Evolutionary conservation across 37 sponge, comb jelly and placozoan species (phyloP).

Genomic region (Halichondria panicea): DNA sequence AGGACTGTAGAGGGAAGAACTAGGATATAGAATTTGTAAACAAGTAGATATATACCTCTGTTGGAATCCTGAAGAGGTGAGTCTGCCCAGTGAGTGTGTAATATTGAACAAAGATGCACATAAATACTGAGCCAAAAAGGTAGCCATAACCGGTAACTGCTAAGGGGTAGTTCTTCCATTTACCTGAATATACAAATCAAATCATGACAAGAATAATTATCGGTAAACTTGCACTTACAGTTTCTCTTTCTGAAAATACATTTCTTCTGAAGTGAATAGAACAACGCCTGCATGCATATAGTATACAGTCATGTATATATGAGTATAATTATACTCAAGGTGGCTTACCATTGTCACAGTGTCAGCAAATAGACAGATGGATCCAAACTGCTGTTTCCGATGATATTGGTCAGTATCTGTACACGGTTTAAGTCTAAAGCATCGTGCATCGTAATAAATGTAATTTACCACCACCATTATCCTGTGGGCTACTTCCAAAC

Average conservation of each 20-base stretch:
- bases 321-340: too few species aligned
- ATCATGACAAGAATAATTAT: background rate
- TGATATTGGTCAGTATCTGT: background rate
- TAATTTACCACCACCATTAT: background rate
- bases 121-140: constrained; percentile 63
- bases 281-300: constrained; percentile 48
- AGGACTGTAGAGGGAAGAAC: constrained; percentile 28
- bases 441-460: background rate
- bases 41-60: background rate
- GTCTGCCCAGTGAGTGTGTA: constrained; percentile 31
- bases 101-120: constrained; percentile 52
- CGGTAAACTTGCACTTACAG: constrained; percentile 11
- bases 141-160: constrained; percentile 67
- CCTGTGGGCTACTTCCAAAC: background rate
- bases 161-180: constrained; percentile 66
- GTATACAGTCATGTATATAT: too few species aligned
- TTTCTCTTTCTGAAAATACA: constrained; percentile 53
- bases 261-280: constrained; percentile 61
- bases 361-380: background rate
- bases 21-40: background rate
- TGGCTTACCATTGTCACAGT: constrained; percentile 4
- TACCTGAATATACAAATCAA: constrained; percentile 10
- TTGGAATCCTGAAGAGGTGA: constrained; percentile 32
- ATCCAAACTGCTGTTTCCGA: background rate
- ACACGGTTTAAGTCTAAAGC: background rate